Base-by-base conservation (phyloP, 2,888 invertebrate species). In the Baronia brevicornis region DNA sequence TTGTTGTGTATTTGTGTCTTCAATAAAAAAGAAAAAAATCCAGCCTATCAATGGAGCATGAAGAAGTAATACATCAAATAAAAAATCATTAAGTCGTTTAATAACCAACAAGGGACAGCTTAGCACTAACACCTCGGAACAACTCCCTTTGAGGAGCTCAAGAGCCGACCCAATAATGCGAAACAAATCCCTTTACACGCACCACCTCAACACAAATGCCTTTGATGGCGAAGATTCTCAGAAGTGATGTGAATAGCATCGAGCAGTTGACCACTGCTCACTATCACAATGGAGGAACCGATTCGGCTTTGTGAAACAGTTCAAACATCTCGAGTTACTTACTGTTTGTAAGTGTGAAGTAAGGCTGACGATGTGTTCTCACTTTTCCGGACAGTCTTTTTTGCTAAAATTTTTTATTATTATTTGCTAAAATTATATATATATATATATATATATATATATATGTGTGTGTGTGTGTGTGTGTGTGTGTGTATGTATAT, bases 91-190 rank as follows among this genome's bases (percentile, higher is more conserved):
- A 37, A 36, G n/a, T 24, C 42, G 28, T 27, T 28, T 22, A 19
- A 5, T 28, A 34, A 36, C 32, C 26, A 30, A 33, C 40, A 36
- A 41, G 33, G 38, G 41, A 39, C 22, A 19, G 33, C 40, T 54
- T 56, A 53, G 50, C 40, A 29, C 53, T 48, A 59, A 67, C 69
- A 46, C 66, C 66, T 67, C 54, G 50, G 38, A 58, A 67, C 60
- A 68, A 59, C 50, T 36, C 32, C 23, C 39, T 33, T 37, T 37
- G 39, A 37, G 33, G 4, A 14, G 32, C 27, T 9, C 27, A 26
- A 29, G 25, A 17, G 14, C n/a, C 25, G 14, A 27, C 20, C 46
- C 43, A 50, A 57, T 59, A 56, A 48, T 28, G 38, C 51, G 38
- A 42, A 45, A 36, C 38, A 55, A 60, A 65, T 60, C 59, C 54